A percentile compares a stretch with the other conserved stretches of the same genome.
Conservation (phyloP, 1,140 invertebrate genomes). For the Anoplolepis gracilipes region DNA sequence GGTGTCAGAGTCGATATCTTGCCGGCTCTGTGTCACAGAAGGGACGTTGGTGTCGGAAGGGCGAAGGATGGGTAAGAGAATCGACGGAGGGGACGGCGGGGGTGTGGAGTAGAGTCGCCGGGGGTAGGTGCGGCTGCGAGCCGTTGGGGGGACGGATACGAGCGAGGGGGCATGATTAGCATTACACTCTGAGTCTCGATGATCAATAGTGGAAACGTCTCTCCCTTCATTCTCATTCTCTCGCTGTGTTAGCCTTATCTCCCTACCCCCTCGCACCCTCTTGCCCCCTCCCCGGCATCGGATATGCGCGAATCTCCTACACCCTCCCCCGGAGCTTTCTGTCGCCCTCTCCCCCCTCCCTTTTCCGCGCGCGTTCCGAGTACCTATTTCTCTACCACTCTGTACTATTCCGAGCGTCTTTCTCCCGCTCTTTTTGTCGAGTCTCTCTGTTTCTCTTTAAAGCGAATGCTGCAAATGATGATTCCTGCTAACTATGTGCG, state of each 20-base stretch:
- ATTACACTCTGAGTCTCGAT: constrained; percentile 86
- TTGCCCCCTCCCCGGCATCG: constrained; percentile 77
- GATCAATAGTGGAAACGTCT: constrained; percentile 86
- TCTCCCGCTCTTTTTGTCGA: constrained; percentile 45
- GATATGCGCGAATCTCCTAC: constrained; percentile 83
- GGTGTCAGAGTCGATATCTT: constrained; percentile 85
- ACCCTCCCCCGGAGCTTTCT: constrained; percentile 80
- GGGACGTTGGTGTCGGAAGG: constrained; percentile 62
- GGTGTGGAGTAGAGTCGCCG: constrained; percentile 70
- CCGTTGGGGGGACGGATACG: constrained; percentile 75
- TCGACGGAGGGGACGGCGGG: constrained; percentile 66
- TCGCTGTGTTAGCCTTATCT: constrained; percentile 84
- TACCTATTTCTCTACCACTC: constrained; percentile 68
- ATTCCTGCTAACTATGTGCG: not conserved
- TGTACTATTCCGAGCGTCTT: constrained; percentile 57
- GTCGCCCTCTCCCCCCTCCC: constrained; percentile 80
- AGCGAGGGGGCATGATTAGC: constrained; percentile 85
- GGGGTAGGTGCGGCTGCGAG: constrained; percentile 76
- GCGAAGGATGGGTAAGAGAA: constrained; percentile 72
- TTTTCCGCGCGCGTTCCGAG: constrained; percentile 70
- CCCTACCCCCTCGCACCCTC: constrained; percentile 75
- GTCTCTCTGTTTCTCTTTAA: constrained; percentile 42
- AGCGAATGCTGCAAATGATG: constrained; percentile 41
- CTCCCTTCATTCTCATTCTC: constrained; percentile 85
- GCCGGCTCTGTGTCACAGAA: constrained; percentile 82